These are phyloP conservation scores for Aythya baeri DNA, from an alignment of 2,113 vertebrate species.

Conservation along the genomic window DNA sequence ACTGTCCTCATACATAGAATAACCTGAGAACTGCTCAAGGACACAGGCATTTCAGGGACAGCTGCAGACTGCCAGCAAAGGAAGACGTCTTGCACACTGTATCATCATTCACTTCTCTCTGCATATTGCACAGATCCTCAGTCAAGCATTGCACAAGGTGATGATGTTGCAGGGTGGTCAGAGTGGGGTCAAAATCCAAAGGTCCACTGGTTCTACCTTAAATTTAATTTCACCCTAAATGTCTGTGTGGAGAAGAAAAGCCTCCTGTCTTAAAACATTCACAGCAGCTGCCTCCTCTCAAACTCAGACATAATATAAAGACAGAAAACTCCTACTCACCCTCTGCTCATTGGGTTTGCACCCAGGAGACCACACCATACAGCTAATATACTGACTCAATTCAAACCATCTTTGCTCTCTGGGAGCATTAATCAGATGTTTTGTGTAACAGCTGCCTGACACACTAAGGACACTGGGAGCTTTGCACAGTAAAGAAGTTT, in stretches of 20 bases:
- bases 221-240: constrained; percentile 34
- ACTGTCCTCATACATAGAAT: background rate
- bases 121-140: fast-evolving
- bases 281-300: constrained; percentile 59
- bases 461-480: background rate
- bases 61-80: background rate
- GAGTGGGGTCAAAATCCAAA: background rate
- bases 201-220: background rate
- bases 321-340: constrained; percentile 46
- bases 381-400: background rate
- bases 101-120: background rate
- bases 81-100: background rate
- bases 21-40: background rate
- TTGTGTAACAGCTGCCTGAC: constrained; percentile 26
- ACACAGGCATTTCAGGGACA: background rate
- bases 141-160: background rate
- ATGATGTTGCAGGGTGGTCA: background rate
- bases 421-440: background rate
- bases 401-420: constrained; percentile 11
- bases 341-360: background rate
- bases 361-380: constrained; percentile 18
- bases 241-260: background rate
- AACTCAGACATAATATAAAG: constrained; percentile 11
- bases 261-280: background rate
- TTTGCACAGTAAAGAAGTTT: background rate